Evolutionary conservation across 2,797 vertebrate genomes (phyloP), one percentile per base, ranked within the genome.

Genomic region (Thalassophryne amazonica): DNA sequence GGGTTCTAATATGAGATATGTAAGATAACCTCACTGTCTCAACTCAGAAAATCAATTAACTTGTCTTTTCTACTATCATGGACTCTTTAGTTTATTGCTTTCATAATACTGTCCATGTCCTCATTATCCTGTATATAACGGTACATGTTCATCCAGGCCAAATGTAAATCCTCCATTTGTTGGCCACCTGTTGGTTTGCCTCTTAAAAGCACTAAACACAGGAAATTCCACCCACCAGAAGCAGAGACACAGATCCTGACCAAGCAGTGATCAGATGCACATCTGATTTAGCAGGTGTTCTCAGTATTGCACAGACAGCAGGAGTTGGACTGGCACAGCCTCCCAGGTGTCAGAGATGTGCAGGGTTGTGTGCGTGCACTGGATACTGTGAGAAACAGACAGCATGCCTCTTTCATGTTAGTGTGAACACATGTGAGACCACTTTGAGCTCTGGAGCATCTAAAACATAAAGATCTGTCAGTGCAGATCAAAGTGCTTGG

Each of bases 281-380:
- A 60, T 76, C 81, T 78, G 78, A 81, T 80, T 71, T 76, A 84
- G 78, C 80, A 81, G 76, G 74, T 84, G 80, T 84, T 63, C 50
- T 28, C 20, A 23, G 57, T 22, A 64, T 24, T 60, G 68, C 59
- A 71, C 51, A 34, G 63, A 80, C 66, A 29, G 50, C 65, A 69
- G 68, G 51, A 69, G 35, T 65, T 78, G 74, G 76, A 72, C 7
- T 7, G 14, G 33, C 39, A 30, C 55, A 52, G 60, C 73, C 70
- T 65, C 72, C 73, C 77, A 83, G 81, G 84, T 84, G 81, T 74
- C 72, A 60, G 56, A 57, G 55, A 50, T 63, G 57, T 52, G 63
- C 66, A 41, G 49, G 18, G 46, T 46, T 52, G 25, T 58, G 34
- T 38, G 43, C 18, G 27, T 39, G 32, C 33, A 27, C 41, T 49